Percentiles rank a stretch among this genome's conserved stretches.
Evolutionary conservation across 2,888 invertebrate genomes (phyloP).

Genomic region (Zeuzera pyrina): DNA sequence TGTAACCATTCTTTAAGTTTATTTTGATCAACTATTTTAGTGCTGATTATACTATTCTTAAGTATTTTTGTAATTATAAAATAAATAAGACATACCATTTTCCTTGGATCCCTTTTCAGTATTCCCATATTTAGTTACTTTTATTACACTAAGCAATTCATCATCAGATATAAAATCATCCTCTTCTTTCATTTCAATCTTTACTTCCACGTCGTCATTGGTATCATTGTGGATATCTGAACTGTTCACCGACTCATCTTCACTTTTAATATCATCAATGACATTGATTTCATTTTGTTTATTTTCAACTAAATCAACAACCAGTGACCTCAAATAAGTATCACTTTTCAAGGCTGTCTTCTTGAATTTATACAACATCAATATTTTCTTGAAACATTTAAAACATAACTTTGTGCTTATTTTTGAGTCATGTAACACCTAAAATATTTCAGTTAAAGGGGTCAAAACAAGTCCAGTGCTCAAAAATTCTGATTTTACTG

Average conservation of each 20-base stretch:
- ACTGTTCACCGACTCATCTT: slow-evolving; percentile 12
- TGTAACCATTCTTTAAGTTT: too few species aligned
- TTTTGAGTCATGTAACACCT: slow-evolving; percentile 33
- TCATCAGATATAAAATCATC: slow-evolving; percentile 32
- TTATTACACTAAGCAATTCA: slow-evolving; percentile 43
- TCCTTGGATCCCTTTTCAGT: slow-evolving; percentile 24
- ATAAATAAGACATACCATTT: slow-evolving; percentile 25
- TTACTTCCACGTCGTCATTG: slow-evolving; percentile 18
- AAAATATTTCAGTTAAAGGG: slow-evolving; percentile 13
- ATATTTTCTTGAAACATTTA: slow-evolving; percentile 41
- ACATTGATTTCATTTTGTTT: slow-evolving; percentile 3
- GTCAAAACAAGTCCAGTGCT: too few species aligned
- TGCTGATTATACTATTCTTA: too few species aligned
- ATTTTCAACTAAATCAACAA: slow-evolving; percentile 1
- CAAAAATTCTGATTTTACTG: too few species aligned
- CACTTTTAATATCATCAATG: slow-evolving; percentile 19
- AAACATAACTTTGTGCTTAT: slow-evolving; percentile 39
- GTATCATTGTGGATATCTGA: slow-evolving; percentile 12
- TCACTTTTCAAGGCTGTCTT: slow-evolving; percentile 39
- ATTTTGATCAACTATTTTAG: too few species aligned
- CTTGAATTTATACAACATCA: slow-evolving; percentile 46
- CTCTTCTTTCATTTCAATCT: slow-evolving; percentile 16
- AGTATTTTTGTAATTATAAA: not conserved
- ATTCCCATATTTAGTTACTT: slow-evolving; percentile 32
- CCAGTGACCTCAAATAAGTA: slow-evolving; percentile 26